Evolutionary conservation across 2,888 invertebrate genomes (phyloP), one percentile per base, ranked within the genome.

Genomic region (Drosophila recens): DNA sequence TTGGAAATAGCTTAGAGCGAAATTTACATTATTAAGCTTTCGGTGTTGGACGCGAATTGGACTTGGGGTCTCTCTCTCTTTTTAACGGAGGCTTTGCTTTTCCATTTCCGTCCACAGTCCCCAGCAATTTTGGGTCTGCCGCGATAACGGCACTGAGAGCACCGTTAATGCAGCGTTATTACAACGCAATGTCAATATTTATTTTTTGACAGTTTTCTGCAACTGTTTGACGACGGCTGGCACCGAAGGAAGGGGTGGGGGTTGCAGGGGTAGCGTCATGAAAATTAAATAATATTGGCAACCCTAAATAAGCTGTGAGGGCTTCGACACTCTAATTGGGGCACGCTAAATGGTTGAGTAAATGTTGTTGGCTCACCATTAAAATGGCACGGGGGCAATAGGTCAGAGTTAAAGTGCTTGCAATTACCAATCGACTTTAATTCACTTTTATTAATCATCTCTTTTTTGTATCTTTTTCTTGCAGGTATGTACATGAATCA

Each of bases 21-120:
- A 90, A 86, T 90, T 90, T 89, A 89, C 90, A 90, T 89, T 89
- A 89, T 89, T 89, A 89, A 89, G 86, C 89, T 84, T 71, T 75
- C 57, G 76, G 51, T 34, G 52, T 71, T 58, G 65, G 52, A 51
- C 40, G 36, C 49, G 10, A 54, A 10, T 36, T 34, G 45, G 52
- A 61, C 53, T 57, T 52, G 42, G 45, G 53, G 9, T 45, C 11
- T 20, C 20, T 20, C 20, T 45, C 11, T 20, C 3, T 38, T 9
- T 30, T 1, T n/a, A 9, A 45, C 42, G 34, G 38, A 30, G 38
- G 49, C 66, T 68, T 71, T 75, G 74, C 73, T 67, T 80, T 77
- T 75, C 79, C 77, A 82, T 79, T 84, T 89, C 83, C 82, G 79
- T 68, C 58, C 57, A 20, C 58, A 15, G 75, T 53, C 72, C 23